Base-by-base conservation (phyloP, 1,140 invertebrate species). In the Macrosteles quadrilineatus region DNA sequence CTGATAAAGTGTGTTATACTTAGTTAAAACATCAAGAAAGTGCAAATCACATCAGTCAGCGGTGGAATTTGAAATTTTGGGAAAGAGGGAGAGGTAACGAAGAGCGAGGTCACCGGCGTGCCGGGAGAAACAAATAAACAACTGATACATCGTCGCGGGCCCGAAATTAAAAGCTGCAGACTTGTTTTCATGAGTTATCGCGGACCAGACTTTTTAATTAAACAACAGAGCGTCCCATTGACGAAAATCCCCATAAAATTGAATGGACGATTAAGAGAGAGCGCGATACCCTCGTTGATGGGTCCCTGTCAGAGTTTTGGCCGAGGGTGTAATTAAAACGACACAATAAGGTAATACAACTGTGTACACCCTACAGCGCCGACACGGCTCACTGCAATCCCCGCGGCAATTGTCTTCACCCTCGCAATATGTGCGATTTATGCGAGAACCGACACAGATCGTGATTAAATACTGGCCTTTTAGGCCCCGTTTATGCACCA, bases 171-270 rank as follows among this genome's bases (percentile, higher is more conserved):
- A 59, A 59, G 23, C 55, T 30, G 55, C 55, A 59, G 55, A 25
- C 55, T 59, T 59, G 55, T 59, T 59, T 59, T n/a, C 27, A 59
- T 59, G 55, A 59, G 27, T 59, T 59, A 59, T 59, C 55, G 55
- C 25, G 4, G 55, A 25, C 55, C 55, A 30, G 55, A 59, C 55
- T 59, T 59, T 59, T 59, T 59, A 59, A 59, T 59, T 59, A 59
- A 59, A 59, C 55, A 59, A 30, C 23, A 29, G 55, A 2, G 2
- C 55, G 55, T 59, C 55, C 55, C 32, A 59, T 59, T 59, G 55
- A 59, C 55, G 55, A 59, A 59, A 59, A 59, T 59, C 55, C 55
- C 23, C 55, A 59, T 59, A 59, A 59, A 50, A 59, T 59, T 59
- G 55, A 59, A 59, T 59, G 27, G 55, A 30, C 55, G 55, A 59